Percentiles rank a stretch among this genome's conserved stretches.
Conservation (phyloP, 2,888 invertebrate species). For the Drosophila mulleri region DNA sequence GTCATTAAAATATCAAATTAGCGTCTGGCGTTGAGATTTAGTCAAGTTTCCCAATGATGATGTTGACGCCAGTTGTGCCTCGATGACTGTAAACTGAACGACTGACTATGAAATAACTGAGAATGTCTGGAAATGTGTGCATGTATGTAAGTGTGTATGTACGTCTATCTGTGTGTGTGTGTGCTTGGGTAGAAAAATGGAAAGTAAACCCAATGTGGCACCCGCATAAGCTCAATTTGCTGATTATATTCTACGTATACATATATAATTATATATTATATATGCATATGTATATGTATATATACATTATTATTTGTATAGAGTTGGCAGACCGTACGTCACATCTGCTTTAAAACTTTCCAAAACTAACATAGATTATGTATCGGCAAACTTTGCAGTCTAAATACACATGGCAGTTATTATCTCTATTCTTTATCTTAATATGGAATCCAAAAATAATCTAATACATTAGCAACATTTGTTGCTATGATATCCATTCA, state of each 20-base stretch:
- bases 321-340: neutral
- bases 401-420: neutral
- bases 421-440: constrained; percentile 9
- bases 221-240: constrained; percentile 57
- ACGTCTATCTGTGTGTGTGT: neutral
- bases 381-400: neutral
- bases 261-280: constrained; percentile 1
- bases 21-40: constrained; percentile 64
- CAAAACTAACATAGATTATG: constrained; percentile 1
- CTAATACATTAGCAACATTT: neutral
- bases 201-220: constrained; percentile 59
- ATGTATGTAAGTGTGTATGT: neutral
- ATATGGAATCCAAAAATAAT: constrained; percentile 1
- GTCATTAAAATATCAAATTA: constrained; percentile 77
- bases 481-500: neutral
- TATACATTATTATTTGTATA: constrained; percentile 1
- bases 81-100: constrained; percentile 31
- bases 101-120: constrained; percentile 43
- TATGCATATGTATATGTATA: neutral
- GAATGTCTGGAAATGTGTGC: constrained; percentile 18
- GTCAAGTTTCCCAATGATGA: constrained; percentile 47
- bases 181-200: constrained; percentile 35
- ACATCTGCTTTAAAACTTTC: neutral
- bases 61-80: constrained; percentile 43
- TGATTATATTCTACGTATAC: constrained; percentile 41